A percentile compares a stretch with the other conserved stretches of the same genome.
These are phyloP conservation scores for Peromyscus eremicus DNA, from an alignment of 2,797 vertebrate genomes.

Conservation along the genomic window DNA sequence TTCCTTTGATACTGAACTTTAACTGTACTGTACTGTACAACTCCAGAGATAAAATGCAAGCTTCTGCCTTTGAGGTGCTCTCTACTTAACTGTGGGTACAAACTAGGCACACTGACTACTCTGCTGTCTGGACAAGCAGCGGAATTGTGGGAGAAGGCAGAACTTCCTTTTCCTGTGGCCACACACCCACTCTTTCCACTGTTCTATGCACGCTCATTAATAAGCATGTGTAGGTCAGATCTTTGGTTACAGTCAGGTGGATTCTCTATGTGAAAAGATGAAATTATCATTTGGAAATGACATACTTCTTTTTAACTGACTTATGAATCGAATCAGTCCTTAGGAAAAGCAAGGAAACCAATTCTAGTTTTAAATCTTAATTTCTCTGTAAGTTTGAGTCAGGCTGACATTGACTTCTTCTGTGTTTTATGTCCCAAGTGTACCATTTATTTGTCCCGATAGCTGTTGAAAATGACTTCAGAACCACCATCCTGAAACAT, in stretches of 20 bases:
- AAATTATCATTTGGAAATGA: constrained; percentile 48
- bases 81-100: not conserved
- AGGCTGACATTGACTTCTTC: not conserved
- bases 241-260: constrained; percentile 18
- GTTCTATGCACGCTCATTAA: constrained; percentile 9
- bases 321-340: not conserved
- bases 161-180: not conserved
- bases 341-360: not conserved
- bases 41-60: not conserved
- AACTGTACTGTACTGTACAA: not conserved
- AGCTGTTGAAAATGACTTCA: constrained; percentile 48
- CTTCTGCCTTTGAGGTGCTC: constrained; percentile 33
- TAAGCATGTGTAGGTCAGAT: constrained; percentile 1
- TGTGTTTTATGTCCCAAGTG: constrained; percentile 33
- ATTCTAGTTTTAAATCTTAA: not conserved
- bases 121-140: constrained; percentile 19
- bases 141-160: constrained; percentile 1
- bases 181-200: not conserved
- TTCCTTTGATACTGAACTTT: not conserved
- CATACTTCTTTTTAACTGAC: not conserved
- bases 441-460: constrained; percentile 41
- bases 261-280: constrained; percentile 46
- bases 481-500: constrained; percentile 9
- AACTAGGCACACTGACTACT: not conserved
- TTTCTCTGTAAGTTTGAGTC: constrained; percentile 37